These are phyloP conservation scores for Aphelenchoides bicaudatus DNA, from an alignment of 2,888 invertebrate species.

Conservation along the genomic window DNA sequence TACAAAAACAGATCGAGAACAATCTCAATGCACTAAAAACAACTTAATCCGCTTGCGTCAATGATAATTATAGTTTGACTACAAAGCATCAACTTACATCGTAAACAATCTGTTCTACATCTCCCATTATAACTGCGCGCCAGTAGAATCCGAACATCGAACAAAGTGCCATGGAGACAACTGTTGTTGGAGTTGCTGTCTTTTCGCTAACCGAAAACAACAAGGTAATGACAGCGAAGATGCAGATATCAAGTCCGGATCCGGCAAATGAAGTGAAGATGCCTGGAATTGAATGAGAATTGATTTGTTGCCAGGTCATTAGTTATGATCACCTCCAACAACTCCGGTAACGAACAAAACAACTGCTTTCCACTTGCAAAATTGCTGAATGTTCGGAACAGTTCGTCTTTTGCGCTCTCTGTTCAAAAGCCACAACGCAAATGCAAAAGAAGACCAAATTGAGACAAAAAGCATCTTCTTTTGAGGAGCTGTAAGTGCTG, in stretches of 20 bases:
- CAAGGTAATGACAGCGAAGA: conserved; percentile 50
- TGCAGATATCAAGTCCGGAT: conserved; percentile 59
- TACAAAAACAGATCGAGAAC: no score
- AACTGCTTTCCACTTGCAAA: conserved; percentile 45
- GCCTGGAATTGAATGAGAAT: conserved; percentile 30
- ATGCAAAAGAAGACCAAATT: conserved; percentile 59
- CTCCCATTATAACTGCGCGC: conserved; percentile 49
- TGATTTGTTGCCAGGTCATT: no score
- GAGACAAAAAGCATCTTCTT: conserved; percentile 61
- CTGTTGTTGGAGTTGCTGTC: conserved; percentile 59
- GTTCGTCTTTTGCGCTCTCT: conserved; percentile 44
- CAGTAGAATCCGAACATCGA: conserved; percentile 54
- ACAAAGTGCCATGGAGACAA: conserved; percentile 57
- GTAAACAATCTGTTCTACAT: conserved; percentile 43
- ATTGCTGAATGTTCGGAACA: conserved; percentile 40
- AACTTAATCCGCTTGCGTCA: no score
- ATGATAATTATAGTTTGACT: no score
- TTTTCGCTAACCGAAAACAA: conserved; percentile 54
- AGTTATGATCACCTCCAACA: conserved; percentile 42
- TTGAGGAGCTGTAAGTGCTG: conserved; percentile 42
- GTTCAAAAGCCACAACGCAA: conserved; percentile 59
- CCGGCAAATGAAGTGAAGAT: conserved; percentile 59
- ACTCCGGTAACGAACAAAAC: conserved; percentile 54
- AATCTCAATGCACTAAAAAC: no score
- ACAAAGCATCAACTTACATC: no score